phyloP scores from a whole-genome alignment of 2,113 vertebrate genomes.

The Xiphophorus hellerii region DNA sequence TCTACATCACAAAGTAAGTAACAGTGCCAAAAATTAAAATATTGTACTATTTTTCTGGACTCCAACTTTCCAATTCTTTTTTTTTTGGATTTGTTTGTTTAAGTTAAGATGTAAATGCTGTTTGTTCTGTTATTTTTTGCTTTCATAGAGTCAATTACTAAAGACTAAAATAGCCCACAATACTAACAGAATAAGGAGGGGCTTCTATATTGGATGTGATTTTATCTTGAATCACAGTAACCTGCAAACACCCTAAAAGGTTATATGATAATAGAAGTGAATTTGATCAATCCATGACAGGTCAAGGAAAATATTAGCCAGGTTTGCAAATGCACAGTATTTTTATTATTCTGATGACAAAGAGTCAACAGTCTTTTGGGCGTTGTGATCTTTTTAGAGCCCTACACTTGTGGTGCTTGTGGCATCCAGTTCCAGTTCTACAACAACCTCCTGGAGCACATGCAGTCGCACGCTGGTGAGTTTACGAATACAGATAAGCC shows the following conservation, averaged over 20 bases:
- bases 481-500: conserved; percentile 66
- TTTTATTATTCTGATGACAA: conserved; percentile 48
- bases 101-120: not conserved
- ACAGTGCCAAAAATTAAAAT: conserved; percentile 30
- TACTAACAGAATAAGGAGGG: not conserved
- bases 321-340: conserved; percentile 32
- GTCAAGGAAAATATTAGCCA: conserved; percentile 10
- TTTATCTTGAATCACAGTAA: not conserved
- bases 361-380: conserved; percentile 73
- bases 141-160: not conserved
- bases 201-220: not conserved
- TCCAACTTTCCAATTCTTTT: conserved; percentile 38
- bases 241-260: not conserved
- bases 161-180: not conserved
- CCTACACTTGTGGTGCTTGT: conserved; percentile 98
- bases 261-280: conserved; percentile 3
- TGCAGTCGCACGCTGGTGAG: conserved; percentile 99
- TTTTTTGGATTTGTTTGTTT: conserved; percentile 12
- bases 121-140: not conserved
- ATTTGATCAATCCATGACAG: conserved; percentile 17
- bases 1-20: conserved; percentile 88
- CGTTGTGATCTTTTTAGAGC: conserved; percentile 88
- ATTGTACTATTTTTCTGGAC: conserved; percentile 32
- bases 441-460: conserved; percentile 99
- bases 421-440: conserved; percentile 99